These are phyloP conservation scores for Chironomus tentans DNA, from an alignment of 2,888 invertebrate species.

Conservation along the genomic window DNA sequence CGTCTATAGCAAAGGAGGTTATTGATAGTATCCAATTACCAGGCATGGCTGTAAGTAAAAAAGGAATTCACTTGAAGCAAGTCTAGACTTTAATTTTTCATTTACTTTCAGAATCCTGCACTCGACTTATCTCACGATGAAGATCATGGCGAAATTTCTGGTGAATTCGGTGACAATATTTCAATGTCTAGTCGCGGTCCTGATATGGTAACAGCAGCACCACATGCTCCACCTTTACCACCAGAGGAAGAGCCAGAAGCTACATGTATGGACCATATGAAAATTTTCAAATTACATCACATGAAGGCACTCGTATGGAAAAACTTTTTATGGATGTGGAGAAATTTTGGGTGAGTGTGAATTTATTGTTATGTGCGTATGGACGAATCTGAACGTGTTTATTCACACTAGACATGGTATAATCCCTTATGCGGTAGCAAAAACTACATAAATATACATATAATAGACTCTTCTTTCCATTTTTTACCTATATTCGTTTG, in stretches of 20 bases:
- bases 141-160: conserved; percentile 68
- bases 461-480: too few species aligned
- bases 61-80: too few species aligned
- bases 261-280: conserved; percentile 49
- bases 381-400: too few species aligned
- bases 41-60: conserved; percentile 48
- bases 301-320: conserved; percentile 82
- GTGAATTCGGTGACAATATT: conserved; percentile 78
- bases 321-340: conserved; percentile 76
- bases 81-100: background rate
- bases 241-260: conserved; percentile 55
- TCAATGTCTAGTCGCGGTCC: conserved; percentile 64
- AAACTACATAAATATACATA: too few species aligned
- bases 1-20: conserved; percentile 69
- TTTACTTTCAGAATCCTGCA: conserved; percentile 47
- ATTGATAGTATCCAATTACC: conserved; percentile 58
- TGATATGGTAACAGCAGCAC: conserved; percentile 51
- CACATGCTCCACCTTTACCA: conserved; percentile 53
- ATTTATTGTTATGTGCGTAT: conserved; percentile 2
- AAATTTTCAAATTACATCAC: conserved; percentile 58
- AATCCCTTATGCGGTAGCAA: too few species aligned
- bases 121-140: conserved; percentile 55
- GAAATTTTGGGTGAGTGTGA: conserved; percentile 63
- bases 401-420: too few species aligned
- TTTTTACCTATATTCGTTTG: too few species aligned